Evolutionary conservation across 2,113 vertebrate species (phyloP), one percentile per base, ranked within the genome.

Genomic region (Phycodurus eques): DNA sequence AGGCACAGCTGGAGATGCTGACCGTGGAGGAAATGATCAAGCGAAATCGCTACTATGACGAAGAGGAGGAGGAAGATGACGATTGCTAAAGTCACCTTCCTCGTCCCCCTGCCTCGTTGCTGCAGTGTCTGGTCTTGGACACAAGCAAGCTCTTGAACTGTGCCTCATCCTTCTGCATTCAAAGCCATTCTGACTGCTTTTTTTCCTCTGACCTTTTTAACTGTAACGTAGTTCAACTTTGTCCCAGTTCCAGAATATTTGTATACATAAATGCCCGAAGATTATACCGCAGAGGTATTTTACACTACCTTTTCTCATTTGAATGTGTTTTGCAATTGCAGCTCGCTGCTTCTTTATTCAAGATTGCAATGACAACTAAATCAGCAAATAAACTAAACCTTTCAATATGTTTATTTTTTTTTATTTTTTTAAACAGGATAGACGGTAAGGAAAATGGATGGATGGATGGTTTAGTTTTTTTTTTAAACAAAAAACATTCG

Each of bases 11-110:
- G 75, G 93, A 94, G 78, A 81, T 0, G 49, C 81, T 96, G 0
- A 94, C 94, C 0, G 94, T 98, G 85, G 97, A 99, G 85, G 97
- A 98, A 1, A 93, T 96, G 90, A 99, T 99, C 90, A 98, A 98
- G 87, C 93, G 91, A 79, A 99, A 99, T 91, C 92, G 97, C 63
- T 93, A 92, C 90, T 98, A 98, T 4, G 95, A 95, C 0, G 91
- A 93, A 0, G 95, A 94, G 0, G 91, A 92, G 3, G 91, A 94
- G 0, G 91, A 92, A 2, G 91, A 13, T 2, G 56, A 76, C 79
- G 69, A 85, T 2, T 75, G 56, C n/a, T 81, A 68, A 79, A 60
- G 22, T 60, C 27, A 60, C 57, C 27, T 33, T 60, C 12, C 31
- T 33, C 2, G 31, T 35, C 31, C 31, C 3, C 61, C 1, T n/a